A percentile compares a stretch with the other conserved stretches of the same genome.
phyloP scores from a whole-genome alignment of 2,113 vertebrate species.

The Parus major region DNA sequence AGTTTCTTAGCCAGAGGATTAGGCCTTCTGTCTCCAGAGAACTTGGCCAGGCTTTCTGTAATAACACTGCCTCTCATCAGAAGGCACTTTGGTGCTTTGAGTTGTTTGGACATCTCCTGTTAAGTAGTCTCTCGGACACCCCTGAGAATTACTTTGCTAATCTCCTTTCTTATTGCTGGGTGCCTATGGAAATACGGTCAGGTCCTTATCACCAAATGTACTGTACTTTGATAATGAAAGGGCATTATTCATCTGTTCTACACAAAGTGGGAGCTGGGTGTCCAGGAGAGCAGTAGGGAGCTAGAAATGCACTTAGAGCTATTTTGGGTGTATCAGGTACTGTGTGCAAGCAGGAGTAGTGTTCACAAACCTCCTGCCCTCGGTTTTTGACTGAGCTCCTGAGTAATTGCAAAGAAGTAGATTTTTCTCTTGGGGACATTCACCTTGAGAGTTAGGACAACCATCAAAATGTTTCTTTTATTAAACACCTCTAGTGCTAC shows the following conservation, averaged over 20 bases:
- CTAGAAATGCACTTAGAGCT: neutral
- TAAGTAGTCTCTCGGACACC: neutral
- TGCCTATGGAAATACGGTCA: fast-evolving
- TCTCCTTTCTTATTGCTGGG: neutral
- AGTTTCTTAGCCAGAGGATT: neutral
- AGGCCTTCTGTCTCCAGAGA: neutral
- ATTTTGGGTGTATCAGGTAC: neutral
- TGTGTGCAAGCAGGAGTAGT: neutral
- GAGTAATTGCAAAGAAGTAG: neutral
- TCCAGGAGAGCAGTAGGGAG: neutral
- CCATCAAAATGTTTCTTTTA: neutral
- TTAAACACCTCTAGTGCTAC: neutral
- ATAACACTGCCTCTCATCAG: neutral
- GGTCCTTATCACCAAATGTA: neutral
- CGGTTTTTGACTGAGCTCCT: neutral
- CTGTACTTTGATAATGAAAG: neutral
- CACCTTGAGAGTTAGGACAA: neutral
- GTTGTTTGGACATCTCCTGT: neutral
- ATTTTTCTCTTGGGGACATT: neutral
- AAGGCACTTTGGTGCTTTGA: neutral
- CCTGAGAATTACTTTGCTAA: neutral
- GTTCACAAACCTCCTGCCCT: neutral
- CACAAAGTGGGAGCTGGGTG: neutral
- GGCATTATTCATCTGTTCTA: neutral
- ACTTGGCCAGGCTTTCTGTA: neutral